These are phyloP conservation scores for Colossoma macropomum DNA, from an alignment of 2,113 vertebrate genomes.

Conservation along the genomic window DNA sequence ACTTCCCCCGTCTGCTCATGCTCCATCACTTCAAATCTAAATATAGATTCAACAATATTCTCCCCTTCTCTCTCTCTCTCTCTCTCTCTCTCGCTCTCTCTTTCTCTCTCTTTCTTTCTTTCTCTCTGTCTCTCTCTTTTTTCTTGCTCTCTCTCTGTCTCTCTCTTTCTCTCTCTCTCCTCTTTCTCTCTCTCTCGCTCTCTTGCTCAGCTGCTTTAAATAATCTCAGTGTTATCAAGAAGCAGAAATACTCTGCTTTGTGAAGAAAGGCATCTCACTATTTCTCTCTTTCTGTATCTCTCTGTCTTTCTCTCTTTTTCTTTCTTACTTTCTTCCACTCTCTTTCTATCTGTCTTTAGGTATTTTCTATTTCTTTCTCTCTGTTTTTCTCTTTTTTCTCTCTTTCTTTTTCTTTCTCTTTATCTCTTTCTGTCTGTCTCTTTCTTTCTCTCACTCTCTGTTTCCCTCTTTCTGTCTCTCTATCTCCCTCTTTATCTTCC, in stretches of 20 bases:
- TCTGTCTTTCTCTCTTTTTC: conserved; percentile 1
- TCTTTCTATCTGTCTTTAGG: conserved; percentile 14
- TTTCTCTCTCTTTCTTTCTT: too few relatives aligned
- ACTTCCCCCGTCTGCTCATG: conserved; percentile 56
- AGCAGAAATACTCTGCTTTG: too few relatives aligned
- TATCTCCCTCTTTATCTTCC: too few relatives aligned
- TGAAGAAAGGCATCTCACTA: too few relatives aligned
- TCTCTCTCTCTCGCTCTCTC: too few relatives aligned
- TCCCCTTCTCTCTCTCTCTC: not conserved
- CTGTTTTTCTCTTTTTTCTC: conserved; percentile 67
- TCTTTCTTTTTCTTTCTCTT: too few relatives aligned
- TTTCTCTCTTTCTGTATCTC: conserved; percentile 20
- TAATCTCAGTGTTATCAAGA: too few relatives aligned
- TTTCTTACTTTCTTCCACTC: not conserved
- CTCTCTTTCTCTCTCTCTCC: conserved; percentile 54
- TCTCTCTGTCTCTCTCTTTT: too few relatives aligned
- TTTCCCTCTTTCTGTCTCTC: too few relatives aligned
- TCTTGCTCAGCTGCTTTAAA: too few relatives aligned
- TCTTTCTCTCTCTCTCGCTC: conserved; percentile 50
- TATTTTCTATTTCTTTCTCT: conserved; percentile 5
- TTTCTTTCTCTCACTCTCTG: too few relatives aligned
- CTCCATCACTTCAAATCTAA: conserved; percentile 71
- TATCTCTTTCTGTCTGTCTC: too few relatives aligned
- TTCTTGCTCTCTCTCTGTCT: not conserved
- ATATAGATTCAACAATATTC: conserved; percentile 74